Percentiles rank a stretch among this genome's conserved stretches.
Conservation (phyloP, 2,113 vertebrate genomes). For the Aptenodytes patagonicus region DNA sequence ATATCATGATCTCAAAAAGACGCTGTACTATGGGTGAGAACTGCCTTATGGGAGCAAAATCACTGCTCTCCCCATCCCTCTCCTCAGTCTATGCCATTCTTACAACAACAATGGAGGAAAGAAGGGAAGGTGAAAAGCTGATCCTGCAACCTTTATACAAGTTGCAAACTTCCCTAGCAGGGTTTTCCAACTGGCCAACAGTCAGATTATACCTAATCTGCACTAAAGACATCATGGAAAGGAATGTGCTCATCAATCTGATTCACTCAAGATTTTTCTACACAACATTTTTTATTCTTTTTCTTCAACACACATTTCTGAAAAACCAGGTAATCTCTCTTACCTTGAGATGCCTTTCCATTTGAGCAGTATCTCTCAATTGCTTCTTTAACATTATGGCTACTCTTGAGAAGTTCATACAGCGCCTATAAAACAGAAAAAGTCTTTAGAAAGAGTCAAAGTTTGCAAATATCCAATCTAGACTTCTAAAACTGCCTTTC, state of each 20-base stretch:
- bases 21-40: not conserved
- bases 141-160: not conserved
- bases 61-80: not conserved
- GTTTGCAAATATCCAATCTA: not conserved
- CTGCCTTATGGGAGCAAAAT: not conserved
- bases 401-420: slow-evolving; percentile 89
- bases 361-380: slow-evolving; percentile 86
- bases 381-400: slow-evolving; percentile 89
- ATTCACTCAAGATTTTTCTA: not conserved
- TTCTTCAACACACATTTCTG: not conserved
- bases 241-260: not conserved
- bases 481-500: not conserved
- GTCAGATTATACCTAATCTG: not conserved
- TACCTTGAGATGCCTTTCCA: slow-evolving; percentile 87
- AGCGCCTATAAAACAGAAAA: slow-evolving; percentile 79
- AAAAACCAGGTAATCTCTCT: not conserved
- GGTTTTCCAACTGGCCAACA: not conserved
- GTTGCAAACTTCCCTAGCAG: not conserved
- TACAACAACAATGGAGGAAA: not conserved
- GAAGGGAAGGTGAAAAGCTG: not conserved
- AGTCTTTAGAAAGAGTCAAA: not conserved
- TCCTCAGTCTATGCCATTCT: not conserved
- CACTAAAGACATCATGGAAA: not conserved
- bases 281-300: not conserved
- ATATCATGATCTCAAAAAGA: not conserved